A percentile compares a stretch with the other conserved stretches of the same genome.
Conservation (phyloP, 2,797 vertebrate species). For the Sciurus vulgaris region DNA sequence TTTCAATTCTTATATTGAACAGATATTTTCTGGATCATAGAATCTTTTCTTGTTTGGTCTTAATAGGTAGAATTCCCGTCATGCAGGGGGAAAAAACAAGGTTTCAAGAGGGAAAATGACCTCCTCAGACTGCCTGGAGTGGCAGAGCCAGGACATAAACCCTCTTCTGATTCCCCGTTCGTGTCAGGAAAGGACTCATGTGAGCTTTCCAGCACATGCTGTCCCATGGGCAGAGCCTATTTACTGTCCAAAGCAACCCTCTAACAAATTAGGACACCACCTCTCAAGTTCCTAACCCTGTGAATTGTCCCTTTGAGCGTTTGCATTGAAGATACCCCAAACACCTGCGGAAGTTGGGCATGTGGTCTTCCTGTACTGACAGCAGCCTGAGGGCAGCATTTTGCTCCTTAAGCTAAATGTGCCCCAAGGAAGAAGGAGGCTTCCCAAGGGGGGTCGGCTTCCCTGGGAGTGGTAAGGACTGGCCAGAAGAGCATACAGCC, state of each 20-base stretch:
- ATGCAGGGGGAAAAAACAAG: background rate
- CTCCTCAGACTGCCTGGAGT: background rate
- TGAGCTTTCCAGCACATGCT: background rate
- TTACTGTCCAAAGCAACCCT: background rate
- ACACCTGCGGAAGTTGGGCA: background rate
- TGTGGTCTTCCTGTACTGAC: background rate
- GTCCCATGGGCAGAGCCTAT: background rate
- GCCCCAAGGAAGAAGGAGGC: background rate
- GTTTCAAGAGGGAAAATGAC: background rate
- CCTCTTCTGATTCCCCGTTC: background rate
- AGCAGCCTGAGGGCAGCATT: background rate
- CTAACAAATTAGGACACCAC: background rate
- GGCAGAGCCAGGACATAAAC: background rate
- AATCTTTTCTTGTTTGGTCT: constrained; percentile 54
- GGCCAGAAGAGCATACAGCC: background rate
- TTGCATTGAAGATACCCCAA: background rate
- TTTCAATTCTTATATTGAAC: background rate
- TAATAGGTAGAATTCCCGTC: background rate
- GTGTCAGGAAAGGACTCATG: background rate
- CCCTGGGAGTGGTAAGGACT: background rate
- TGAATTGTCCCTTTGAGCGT: background rate
- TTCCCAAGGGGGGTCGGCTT: background rate
- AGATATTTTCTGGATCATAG: constrained; percentile 41
- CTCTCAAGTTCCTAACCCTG: background rate
- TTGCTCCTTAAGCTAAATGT: background rate